Evolutionary conservation across 2,888 invertebrate genomes (phyloP).

Genomic region (Empis stercorea): DNA sequence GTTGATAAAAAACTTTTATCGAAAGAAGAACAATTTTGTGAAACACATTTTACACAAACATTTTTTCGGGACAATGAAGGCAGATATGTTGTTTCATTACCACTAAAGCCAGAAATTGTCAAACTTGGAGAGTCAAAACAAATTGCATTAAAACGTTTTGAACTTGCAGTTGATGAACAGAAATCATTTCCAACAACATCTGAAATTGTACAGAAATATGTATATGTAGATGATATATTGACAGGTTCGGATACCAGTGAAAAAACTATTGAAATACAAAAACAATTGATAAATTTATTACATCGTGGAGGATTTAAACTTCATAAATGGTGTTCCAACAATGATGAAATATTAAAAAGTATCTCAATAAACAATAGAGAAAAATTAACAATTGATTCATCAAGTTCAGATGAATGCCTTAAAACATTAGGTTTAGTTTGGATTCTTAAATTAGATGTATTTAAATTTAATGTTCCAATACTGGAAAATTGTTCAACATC

Average conservation of each 20-base stretch:
- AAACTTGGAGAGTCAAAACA: neutral
- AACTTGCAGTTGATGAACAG: slow-evolving; percentile 2
- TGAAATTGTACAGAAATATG: slow-evolving; percentile 4
- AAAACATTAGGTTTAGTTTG: slow-evolving; percentile 8
- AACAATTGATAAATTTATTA: slow-evolving; percentile 4
- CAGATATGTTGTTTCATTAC: slow-evolving; percentile 8
- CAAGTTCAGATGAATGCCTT: neutral
- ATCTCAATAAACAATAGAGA: neutral
- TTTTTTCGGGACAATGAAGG: slow-evolving; percentile 4
- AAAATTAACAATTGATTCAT: neutral
- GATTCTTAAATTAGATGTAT: slow-evolving; percentile 8
- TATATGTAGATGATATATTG: slow-evolving; percentile 13
- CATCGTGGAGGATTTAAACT: slow-evolving; percentile 7
- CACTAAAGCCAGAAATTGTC: neutral
- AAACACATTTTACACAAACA: slow-evolving; percentile 6
- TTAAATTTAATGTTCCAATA: neutral
- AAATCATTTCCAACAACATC: slow-evolving; percentile 7
- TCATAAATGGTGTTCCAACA: slow-evolving; percentile 4
- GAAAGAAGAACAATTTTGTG: slow-evolving; percentile 9
- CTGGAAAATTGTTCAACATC: slow-evolving; percentile 1
- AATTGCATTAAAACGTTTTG: neutral
- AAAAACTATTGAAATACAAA: slow-evolving; percentile 3
- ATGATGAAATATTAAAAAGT: neutral
- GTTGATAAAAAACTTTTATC: slow-evolving; percentile 7
- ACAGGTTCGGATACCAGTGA: slow-evolving; percentile 3